phyloP scores from a whole-genome alignment of 2,113 vertebrate species.

The Martes martes region DNA sequence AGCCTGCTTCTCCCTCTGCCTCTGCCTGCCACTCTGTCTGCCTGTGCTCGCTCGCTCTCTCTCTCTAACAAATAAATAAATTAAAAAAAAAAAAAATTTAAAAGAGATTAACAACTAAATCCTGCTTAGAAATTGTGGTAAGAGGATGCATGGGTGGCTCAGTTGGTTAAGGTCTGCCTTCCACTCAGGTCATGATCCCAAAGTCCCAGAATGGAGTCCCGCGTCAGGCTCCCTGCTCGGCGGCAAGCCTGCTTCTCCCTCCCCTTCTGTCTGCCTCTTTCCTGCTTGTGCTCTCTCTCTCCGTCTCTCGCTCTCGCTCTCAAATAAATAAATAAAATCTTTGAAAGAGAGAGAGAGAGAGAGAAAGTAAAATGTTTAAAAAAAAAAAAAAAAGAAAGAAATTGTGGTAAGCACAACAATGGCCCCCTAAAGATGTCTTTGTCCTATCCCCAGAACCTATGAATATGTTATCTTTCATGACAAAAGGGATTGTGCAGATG shows the following conservation, averaged over 20 bases:
- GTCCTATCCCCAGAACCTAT: background rate
- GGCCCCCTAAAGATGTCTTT: background rate
- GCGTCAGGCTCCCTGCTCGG: background rate
- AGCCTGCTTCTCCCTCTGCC: no score
- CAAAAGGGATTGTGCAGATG: background rate
- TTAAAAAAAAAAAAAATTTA: no score
- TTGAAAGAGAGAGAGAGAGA: no score
- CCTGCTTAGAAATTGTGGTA: background rate
- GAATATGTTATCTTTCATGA: background rate
- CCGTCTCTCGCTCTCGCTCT: background rate
- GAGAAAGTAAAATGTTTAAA: no score
- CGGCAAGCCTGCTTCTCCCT: background rate
- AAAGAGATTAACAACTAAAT: background rate
- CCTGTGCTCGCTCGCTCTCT: no score
- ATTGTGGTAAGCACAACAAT: background rate
- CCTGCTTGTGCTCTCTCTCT: background rate
- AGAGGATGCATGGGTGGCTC: background rate
- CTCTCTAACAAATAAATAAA: no score
- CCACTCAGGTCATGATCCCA: background rate
- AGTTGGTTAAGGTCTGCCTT: background rate
- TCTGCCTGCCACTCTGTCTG: no score
- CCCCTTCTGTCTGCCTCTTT: background rate
- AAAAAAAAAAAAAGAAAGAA: background rate
- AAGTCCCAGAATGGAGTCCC: rapidly evolving
- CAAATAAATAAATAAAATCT: background rate